Conservation (phyloP, 2,113 vertebrate species). For the Lepus americanus region DNA sequence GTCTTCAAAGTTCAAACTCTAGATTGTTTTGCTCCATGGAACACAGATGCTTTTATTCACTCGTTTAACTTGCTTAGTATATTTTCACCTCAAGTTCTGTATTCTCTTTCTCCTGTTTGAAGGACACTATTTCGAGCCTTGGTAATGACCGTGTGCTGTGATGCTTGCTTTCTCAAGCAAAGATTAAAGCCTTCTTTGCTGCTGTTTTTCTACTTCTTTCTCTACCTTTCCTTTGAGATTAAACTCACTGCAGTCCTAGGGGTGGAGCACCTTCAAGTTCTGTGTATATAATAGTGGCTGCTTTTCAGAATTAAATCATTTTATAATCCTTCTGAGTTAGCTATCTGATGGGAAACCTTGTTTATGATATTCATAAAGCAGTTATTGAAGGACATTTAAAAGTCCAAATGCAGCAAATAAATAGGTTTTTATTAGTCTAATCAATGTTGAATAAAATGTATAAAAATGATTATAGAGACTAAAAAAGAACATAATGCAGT, state of each 20-base stretch:
- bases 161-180: constrained; percentile 5
- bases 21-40: constrained; percentile 3
- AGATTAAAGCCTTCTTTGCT: not conserved
- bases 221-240: not conserved
- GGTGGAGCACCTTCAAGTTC: not conserved
- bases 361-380: not conserved
- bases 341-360: not conserved
- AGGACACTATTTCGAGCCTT: not conserved
- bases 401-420: constrained; percentile 27
- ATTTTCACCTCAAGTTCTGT: not conserved
- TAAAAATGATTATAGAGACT: not conserved
- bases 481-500: constrained; percentile 69
- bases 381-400: constrained; percentile 40
- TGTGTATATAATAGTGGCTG: not conserved
- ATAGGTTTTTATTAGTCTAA: constrained; percentile 57
- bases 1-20: not conserved
- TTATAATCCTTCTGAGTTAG: not conserved
- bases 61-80: constrained; percentile 48
- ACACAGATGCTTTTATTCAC: constrained; percentile 10
- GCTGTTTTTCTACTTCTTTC: not conserved
- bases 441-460: constrained; percentile 56
- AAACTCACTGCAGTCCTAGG: not conserved
- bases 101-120: constrained; percentile 21
- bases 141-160: not conserved
- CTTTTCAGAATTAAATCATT: constrained; percentile 22